A percentile compares a stretch with the other conserved stretches of the same genome.
These are phyloP conservation scores for Nasonia longicornis DNA, from an alignment of 1,140 invertebrate species.

Conservation along the genomic window DNA sequence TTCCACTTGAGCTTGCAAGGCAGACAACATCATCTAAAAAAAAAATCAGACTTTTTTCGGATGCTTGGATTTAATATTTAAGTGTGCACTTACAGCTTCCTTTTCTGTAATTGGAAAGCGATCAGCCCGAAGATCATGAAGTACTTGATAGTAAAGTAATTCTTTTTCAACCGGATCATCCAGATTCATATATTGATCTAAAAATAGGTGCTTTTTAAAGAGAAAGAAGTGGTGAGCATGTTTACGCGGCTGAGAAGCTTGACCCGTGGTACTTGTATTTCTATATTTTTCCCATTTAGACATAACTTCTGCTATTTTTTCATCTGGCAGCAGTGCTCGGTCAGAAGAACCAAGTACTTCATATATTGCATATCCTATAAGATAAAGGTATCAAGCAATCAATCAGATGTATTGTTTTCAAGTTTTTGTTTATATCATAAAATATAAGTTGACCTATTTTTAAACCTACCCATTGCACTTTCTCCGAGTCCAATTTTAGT, in stretches of 20 bases:
- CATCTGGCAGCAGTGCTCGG: slow-evolving; percentile 83
- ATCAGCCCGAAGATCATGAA: slow-evolving; percentile 90
- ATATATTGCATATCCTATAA: slow-evolving; percentile 81
- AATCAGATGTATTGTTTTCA: slow-evolving; percentile 1
- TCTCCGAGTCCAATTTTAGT: slow-evolving; percentile 91
- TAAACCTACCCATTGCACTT: slow-evolving; percentile 76
- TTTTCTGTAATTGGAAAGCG: slow-evolving; percentile 91
- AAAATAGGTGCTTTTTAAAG: slow-evolving; percentile 94
- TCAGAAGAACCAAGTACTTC: slow-evolving; percentile 86
- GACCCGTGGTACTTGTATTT: slow-evolving; percentile 69
- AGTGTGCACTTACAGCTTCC: slow-evolving; percentile 82
- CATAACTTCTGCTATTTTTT: slow-evolving; percentile 94
- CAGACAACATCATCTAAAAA: slow-evolving; percentile 90
- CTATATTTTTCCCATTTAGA: slow-evolving; percentile 94
- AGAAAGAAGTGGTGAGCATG: slow-evolving; percentile 78
- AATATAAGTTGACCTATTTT: slow-evolving; percentile 23
- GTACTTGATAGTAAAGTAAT: slow-evolving; percentile 94
- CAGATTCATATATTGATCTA: slow-evolving; percentile 85
- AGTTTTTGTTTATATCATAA: not conserved
- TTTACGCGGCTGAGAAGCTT: slow-evolving; percentile 63
- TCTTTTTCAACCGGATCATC: slow-evolving; percentile 94
- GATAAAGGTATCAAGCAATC: not conserved
- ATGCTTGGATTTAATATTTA: slow-evolving; percentile 26
- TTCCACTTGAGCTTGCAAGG: slow-evolving; percentile 93
- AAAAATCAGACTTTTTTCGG: not conserved